Evolutionary conservation across 1,140 invertebrate species (phyloP).

Genomic region (Hydropsyche tenuis): DNA sequence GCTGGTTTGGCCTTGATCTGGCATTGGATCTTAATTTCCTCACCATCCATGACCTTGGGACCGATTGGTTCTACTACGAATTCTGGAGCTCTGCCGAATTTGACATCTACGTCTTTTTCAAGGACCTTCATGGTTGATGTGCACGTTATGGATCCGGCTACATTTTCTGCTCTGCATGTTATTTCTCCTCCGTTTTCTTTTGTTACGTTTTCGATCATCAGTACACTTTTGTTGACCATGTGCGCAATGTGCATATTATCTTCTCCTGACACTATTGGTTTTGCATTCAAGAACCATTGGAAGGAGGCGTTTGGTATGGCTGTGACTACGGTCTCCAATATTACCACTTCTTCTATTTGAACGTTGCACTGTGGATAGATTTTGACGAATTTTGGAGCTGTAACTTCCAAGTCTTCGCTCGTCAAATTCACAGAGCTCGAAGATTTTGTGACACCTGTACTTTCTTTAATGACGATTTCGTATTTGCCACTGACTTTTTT

Average conservation of each 20-base stretch:
- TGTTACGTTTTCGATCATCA: constrained; percentile 79
- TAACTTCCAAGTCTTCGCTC: constrained; percentile 68
- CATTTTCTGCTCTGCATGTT: constrained; percentile 89
- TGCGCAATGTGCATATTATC: constrained; percentile 74
- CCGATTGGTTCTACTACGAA: constrained; percentile 76
- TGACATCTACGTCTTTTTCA: constrained; percentile 64
- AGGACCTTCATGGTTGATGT: constrained; percentile 78
- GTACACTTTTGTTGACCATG: constrained; percentile 79
- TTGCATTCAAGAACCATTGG: constrained; percentile 82
- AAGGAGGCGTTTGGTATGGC: constrained; percentile 82
- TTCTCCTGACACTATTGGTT: constrained; percentile 65
- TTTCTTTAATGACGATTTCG: constrained; percentile 79
- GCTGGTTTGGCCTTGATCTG: constrained; percentile 79
- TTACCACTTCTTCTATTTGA: constrained; percentile 75
- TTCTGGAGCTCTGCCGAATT: constrained; percentile 71
- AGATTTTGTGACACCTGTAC: constrained; percentile 77
- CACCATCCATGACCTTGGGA: constrained; percentile 90
- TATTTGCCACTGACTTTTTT: constrained; percentile 85
- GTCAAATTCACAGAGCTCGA: constrained; percentile 75
- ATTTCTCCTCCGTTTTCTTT: constrained; percentile 78
- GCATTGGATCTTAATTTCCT: constrained; percentile 81
- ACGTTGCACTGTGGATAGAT: constrained; percentile 75
- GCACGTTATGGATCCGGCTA: constrained; percentile 82
- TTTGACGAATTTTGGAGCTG: constrained; percentile 77
- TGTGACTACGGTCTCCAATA: constrained; percentile 78